phyloP scores from a whole-genome alignment of 2,888 invertebrate species.

The Pachymerium ferrugineum region DNA sequence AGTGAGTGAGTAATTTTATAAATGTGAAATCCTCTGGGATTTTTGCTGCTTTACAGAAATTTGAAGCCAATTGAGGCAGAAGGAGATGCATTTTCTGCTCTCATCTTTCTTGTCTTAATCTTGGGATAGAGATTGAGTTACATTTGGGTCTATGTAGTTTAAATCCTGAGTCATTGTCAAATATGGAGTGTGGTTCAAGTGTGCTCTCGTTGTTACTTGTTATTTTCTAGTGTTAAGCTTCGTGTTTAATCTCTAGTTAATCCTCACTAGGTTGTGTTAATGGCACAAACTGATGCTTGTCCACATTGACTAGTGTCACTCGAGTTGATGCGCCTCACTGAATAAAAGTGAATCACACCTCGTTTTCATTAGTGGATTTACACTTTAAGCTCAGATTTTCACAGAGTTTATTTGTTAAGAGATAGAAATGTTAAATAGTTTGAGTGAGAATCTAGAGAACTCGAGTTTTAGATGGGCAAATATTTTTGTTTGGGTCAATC shows the following conservation, averaged over 20 bases:
- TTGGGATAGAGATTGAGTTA: conserved; percentile 12
- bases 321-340: neutral
- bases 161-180: neutral
- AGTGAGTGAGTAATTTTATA: conserved; percentile 22
- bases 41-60: conserved; percentile 20
- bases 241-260: neutral
- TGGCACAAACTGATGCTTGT: conserved; percentile 10
- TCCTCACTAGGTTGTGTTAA: conserved; percentile 20
- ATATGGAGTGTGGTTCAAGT: conserved; percentile 1
- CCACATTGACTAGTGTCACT: conserved; percentile 10
- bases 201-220: too few relatives aligned
- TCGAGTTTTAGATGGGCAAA: too few relatives aligned
- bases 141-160: neutral
- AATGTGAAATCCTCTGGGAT: conserved; percentile 16
- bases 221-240: conserved; percentile 22
- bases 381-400: too few relatives aligned
- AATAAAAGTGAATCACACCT: neutral
- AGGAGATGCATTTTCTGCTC: neutral
- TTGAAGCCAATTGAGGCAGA: neutral
- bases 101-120: conserved; percentile 21
- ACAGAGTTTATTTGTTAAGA: too few relatives aligned
- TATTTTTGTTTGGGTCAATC: too few relatives aligned
- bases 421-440: too few relatives aligned
- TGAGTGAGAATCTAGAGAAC: too few relatives aligned
- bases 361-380: too few relatives aligned